Evolutionary conservation across 1,140 invertebrate genomes (phyloP), one percentile per base, ranked within the genome.

Genomic region (Drosophila ogumai): DNA sequence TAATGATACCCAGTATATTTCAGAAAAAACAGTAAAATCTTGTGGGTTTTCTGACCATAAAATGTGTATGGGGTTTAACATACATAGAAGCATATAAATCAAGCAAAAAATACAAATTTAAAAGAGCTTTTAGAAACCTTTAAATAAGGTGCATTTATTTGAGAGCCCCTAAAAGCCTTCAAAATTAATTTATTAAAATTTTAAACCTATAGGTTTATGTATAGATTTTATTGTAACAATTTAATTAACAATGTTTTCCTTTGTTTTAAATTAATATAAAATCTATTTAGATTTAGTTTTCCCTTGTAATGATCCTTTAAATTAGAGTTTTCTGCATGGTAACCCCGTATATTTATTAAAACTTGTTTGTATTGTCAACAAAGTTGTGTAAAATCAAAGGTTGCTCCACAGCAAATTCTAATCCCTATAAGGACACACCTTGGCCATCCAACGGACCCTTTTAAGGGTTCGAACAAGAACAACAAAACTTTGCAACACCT

Each of bases 401-500:
- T 38, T 56, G 10, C 22, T 25, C 15, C 2, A 15, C 13, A 12
- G 13, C 13, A 25, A 55, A 52, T 19, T 12, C 12, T 25, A n/a
- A 56, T 22, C 19, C 7, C 1, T 36, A 36, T 31, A 43, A 15
- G 25, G 13, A 66, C n/a, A 25, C 31, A 50, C 15, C 10, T 64
- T 41, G 17, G 55, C 9, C 34, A 6, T 32, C n/a, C 15, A 28
- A 10, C 7, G 15, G 43, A 31, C 41, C 36, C 34, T 32, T 34
- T 36, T 10, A n/a, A 28, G 28, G 6, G 40, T 71, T 49, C 22
- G 10, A 41, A 49, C 12, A 22, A 38, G 28, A 49, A 22, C 17
- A 22, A 12, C 32, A 15, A 54, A 69, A 72, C n/a, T 69, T 49
- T 57, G 31, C 34, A 28, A 57, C 41, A 49, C 34, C 34, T 49